Percentiles rank a stretch among this genome's conserved stretches.
Evolutionary conservation across 2,888 invertebrate species (phyloP).

Genomic region (Cheilosia urbana): DNA sequence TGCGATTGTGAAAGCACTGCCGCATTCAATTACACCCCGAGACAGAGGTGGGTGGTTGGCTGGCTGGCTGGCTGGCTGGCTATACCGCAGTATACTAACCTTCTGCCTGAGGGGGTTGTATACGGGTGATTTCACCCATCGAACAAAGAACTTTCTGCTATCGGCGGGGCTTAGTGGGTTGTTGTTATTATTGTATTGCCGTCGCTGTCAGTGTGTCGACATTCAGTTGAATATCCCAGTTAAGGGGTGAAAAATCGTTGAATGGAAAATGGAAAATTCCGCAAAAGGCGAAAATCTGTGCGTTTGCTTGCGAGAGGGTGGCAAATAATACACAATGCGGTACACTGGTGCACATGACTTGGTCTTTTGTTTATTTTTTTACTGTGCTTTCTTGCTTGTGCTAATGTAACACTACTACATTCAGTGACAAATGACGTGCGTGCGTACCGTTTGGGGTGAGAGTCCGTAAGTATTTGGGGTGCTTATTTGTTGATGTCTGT

Average conservation of each 20-base stretch:
- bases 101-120: slow-evolving; percentile 65
- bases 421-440: slow-evolving; percentile 56
- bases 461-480: slow-evolving; percentile 9
- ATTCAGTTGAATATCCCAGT: slow-evolving; percentile 32
- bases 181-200: background rate
- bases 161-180: background rate
- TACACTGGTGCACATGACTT: slow-evolving; percentile 69
- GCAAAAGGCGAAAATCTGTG: slow-evolving; percentile 44
- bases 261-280: slow-evolving; percentile 72
- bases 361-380: slow-evolving; percentile 60
- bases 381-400: slow-evolving; percentile 5
- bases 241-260: slow-evolving; percentile 68
- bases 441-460: slow-evolving; percentile 29
- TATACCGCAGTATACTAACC: slow-evolving; percentile 64
- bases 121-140: slow-evolving; percentile 64
- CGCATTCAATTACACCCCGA: slow-evolving; percentile 64
- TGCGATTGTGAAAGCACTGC: slow-evolving; percentile 55
- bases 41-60: slow-evolving; percentile 18
- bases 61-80: too few relatives aligned
- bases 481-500: slow-evolving; percentile 37
- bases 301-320: slow-evolving; percentile 8
- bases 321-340: slow-evolving; percentile 52
- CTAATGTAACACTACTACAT: slow-evolving; percentile 14
- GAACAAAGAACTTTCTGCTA: slow-evolving; percentile 53
- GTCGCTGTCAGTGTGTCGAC: slow-evolving; percentile 40